Evolutionary conservation across 2,113 vertebrate genomes (phyloP), one percentile per base, ranked within the genome.

Genomic region (Cebidichthys violaceus): DNA sequence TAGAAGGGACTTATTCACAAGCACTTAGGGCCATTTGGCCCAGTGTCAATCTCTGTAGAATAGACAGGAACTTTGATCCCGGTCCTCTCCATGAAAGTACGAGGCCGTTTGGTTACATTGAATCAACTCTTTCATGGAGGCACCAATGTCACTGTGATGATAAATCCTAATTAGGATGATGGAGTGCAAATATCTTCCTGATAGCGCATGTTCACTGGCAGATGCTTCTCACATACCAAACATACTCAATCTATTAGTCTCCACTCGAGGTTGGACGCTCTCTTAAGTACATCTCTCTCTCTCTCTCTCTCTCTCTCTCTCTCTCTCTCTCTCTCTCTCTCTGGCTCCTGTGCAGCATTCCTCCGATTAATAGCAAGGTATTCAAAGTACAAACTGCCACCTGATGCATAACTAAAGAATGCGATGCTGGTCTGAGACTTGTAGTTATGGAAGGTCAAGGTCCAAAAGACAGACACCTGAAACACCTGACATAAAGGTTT

Each of bases 341-440:
- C 45, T 13, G 72, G 31, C 83, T 60, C 75, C 66, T 39, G 29
- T 2, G 14, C 45, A 67, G 55, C 93, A 93, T 94, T 94, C 92
- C 82, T 82, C 27, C n/a, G 72, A 60, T 90, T 91, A 88, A 89
- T 72, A 57, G 81, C 66, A 76, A 88, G 78, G 79, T 72, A 86
- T 87, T 89, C 70, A 71, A 54, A 64, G 77, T 18, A 47, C 50
- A 81, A 79, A 86, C 6, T 2, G 57, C 77, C 68, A 82, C 77
- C 87, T 90, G 82, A 91, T 85, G 35, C 66, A 81, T 84, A 81
- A 82, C 85, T 45, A 35, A 88, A 90, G 93, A 94, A 96, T 95
- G 91, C 79, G 67, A 81, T 73, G 69, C 77, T 54, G 70, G 70
- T 87, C 82, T 71, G 37, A 72, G 41, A 50, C 54, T 43, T 73